phyloP scores from a whole-genome alignment of 2,113 vertebrate genomes.

The Theristicus caerulescens region DNA sequence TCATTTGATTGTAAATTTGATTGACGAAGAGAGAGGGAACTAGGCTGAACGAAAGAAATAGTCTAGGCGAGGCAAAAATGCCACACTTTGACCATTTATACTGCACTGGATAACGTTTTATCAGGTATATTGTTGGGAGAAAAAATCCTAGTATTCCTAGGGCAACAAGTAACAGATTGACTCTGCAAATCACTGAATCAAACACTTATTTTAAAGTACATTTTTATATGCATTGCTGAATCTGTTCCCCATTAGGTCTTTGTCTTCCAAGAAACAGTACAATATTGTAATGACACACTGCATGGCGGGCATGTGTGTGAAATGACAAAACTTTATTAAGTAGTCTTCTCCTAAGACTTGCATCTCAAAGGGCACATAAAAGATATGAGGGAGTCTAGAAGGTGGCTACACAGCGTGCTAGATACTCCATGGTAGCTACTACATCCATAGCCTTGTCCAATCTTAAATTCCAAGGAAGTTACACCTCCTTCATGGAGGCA shows the following conservation, averaged over 20 bases:
- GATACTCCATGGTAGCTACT: not conserved
- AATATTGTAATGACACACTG: not conserved
- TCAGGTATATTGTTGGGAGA: not conserved
- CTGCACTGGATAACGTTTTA: not conserved
- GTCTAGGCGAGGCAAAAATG: not conserved
- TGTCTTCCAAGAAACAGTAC: not conserved
- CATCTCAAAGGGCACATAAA: not conserved
- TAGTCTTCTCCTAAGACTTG: not conserved
- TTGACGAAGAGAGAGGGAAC: not conserved
- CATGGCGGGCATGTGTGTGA: rapidly evolving
- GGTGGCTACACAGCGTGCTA: not conserved
- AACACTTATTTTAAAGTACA: not conserved
- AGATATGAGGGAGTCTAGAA: not conserved
- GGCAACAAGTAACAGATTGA: not conserved
- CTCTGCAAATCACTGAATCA: not conserved
- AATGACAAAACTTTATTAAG: not conserved
- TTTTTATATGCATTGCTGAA: not conserved
- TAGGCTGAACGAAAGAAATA: not conserved
- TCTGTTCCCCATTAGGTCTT: not conserved
- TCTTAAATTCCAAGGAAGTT: not conserved
- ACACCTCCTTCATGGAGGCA: not conserved
- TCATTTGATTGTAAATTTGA: not conserved
- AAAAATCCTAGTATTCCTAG: not conserved
- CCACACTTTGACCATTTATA: not conserved
- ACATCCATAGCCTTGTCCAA: rapidly evolving